Conservation (phyloP, 2,113 vertebrate species). For the Platanista minor region DNA sequence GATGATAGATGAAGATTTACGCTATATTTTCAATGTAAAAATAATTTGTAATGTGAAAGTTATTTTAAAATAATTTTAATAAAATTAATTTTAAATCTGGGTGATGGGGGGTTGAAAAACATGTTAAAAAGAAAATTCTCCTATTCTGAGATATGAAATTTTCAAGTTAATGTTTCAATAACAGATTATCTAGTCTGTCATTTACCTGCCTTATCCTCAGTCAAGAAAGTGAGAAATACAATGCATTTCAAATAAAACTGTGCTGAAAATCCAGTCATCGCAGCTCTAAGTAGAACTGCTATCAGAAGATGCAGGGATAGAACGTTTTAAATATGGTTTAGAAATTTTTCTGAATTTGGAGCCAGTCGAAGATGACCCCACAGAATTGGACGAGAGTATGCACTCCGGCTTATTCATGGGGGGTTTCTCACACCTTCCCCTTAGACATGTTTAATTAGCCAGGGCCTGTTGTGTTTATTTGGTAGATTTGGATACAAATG, state of each 20-base stretch:
- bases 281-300: not conserved
- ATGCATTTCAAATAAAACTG: not conserved
- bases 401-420: not conserved
- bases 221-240: not conserved
- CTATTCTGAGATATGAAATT: not conserved
- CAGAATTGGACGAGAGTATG: rapidly evolving
- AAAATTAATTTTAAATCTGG: not conserved
- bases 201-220: not conserved
- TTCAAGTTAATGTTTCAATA: not conserved
- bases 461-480: slow-evolving; percentile 20
- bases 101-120: not conserved
- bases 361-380: not conserved
- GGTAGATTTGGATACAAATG: slow-evolving; percentile 44
- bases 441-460: slow-evolving; percentile 45
- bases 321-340: not conserved
- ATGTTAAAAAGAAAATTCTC: not conserved
- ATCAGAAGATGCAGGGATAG: not conserved
- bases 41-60: not conserved
- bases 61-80: not conserved
- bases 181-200: not conserved
- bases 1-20: not conserved
- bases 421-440: slow-evolving; percentile 38
- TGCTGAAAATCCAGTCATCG: not conserved
- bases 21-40: not conserved
- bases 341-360: not conserved